Percentiles rank a stretch among this genome's conserved stretches.
Conservation (phyloP, 30 jellyfish, hydroid and myxozoan genomes). For the Hydractinia echinata region DNA sequence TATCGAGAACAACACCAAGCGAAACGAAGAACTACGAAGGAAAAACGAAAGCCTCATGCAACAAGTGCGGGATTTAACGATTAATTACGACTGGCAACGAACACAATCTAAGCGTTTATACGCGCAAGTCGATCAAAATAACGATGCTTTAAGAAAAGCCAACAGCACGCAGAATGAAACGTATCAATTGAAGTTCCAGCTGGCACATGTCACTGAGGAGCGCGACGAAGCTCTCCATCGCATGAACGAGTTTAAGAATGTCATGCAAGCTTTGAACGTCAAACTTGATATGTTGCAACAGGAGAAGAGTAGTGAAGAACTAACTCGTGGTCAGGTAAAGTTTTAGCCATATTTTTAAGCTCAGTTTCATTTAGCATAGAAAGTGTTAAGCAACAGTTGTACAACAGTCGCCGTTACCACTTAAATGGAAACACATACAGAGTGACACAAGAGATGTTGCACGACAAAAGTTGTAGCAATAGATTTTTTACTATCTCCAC, state of each 20-base stretch:
- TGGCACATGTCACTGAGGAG: slow-evolving; percentile 60
- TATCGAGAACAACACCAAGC: slow-evolving; percentile 35
- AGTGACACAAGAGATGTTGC: no score
- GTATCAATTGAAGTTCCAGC: slow-evolving; percentile 53
- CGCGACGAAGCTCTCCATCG: slow-evolving; percentile 61
- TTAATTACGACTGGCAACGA: slow-evolving; percentile 69
- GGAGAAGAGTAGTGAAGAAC: slow-evolving; percentile 56
- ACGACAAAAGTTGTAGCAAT: no score
- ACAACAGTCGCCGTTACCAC: no score
- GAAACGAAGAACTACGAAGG: slow-evolving; percentile 44
- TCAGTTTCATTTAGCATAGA: no score
- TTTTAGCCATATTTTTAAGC: not conserved
- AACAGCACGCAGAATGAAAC: slow-evolving; percentile 40
- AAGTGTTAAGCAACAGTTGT: no score
- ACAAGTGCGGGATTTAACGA: slow-evolving; percentile 72
- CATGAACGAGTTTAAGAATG: slow-evolving; percentile 65
- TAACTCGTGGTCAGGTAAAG: slow-evolving; percentile 31
- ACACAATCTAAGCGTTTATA: slow-evolving; percentile 64
- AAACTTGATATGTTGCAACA: slow-evolving; percentile 56
- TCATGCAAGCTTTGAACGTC: slow-evolving; percentile 71
- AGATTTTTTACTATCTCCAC: no score
- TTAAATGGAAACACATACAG: no score
- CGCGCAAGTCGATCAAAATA: slow-evolving; percentile 58
- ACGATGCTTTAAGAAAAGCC: slow-evolving; percentile 31
- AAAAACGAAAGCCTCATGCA: slow-evolving; percentile 62